Conservation (phyloP, 2,797 vertebrate genomes). For the Helarctos malayanus region DNA sequence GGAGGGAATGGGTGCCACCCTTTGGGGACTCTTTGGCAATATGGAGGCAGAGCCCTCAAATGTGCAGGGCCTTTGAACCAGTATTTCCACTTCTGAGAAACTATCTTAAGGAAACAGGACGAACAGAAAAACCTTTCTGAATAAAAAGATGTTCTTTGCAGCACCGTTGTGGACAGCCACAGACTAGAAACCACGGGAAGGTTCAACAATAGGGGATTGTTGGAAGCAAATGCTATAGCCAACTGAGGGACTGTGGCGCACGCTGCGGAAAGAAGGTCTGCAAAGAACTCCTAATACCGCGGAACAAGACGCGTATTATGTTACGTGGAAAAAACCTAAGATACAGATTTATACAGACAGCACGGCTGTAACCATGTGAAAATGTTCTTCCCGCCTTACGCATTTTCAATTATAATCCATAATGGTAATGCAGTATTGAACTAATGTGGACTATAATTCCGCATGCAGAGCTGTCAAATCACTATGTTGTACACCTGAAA, state of each 20-base stretch:
- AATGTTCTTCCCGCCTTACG: not conserved
- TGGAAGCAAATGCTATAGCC: not conserved
- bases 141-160: not conserved
- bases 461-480: not conserved
- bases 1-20: accelerated
- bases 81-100: slow-evolving; percentile 80
- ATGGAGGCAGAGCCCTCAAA: not conserved
- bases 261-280: not conserved
- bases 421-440: not conserved
- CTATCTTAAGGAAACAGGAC: slow-evolving; percentile 56
- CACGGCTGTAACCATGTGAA: accelerated
- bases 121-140: slow-evolving; percentile 30
- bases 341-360: not conserved
- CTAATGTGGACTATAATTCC: not conserved
- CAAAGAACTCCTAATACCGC: not conserved
- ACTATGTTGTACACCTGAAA: not conserved
- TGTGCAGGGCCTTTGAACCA: slow-evolving; percentile 19
- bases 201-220: slow-evolving; percentile 56
- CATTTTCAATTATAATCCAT: not conserved
- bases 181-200: not conserved
- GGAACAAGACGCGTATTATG: not conserved
- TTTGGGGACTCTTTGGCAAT: not conserved
- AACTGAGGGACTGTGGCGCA: not conserved
- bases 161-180: not conserved
- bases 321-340: not conserved